Evolutionary conservation across 2,888 invertebrate genomes (phyloP), one percentile per base, ranked within the genome.

Genomic region (Mythimna loreyi): DNA sequence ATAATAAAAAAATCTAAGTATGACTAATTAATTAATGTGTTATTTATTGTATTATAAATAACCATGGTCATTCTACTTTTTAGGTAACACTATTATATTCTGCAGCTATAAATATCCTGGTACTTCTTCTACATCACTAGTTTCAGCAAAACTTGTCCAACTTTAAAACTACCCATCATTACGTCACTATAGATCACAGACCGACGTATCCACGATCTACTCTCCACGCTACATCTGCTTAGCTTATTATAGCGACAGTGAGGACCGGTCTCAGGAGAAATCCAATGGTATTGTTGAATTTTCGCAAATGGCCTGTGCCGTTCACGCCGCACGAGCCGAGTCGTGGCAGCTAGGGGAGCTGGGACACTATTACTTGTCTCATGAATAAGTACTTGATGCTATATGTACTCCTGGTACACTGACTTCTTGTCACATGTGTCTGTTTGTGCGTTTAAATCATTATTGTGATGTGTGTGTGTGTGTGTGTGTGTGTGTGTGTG

Each of bases 281-380:
- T 89, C 80, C 88, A 83, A 84, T 85, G 83, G 80, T 81, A 86
- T 89, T 87, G 90, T 89, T 86, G 87, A 87, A 89, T 90, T 87
- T 86, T 87, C 86, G 86, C 85, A 89, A 89, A 89, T 89, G 86
- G 85, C 83, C 82, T 82, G 81, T 72, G 79, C 75, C 70, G 69
- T 73, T 79, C 80, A 67, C 74, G 71, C 65, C 62, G 75, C 79
- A 72, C 65, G 56, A 76, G 75, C 70, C 75, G 72, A 55, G 55
- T 47, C 67, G 50, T 83, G 89, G 87, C 87, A 84, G 87, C 85
- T 59, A 47, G 67, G 87, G 85, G 83, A 79, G 68, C 73, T 79
- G 83, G 81, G 83, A 86, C 82, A 77, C 76, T 79, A 80, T 78
- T 82, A 75, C 79, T 75, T 79, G 75, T 75, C 78, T 81, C 79